phyloP scores from a whole-genome alignment of 2,888 invertebrate genomes.

The Celastrina argiolus region DNA sequence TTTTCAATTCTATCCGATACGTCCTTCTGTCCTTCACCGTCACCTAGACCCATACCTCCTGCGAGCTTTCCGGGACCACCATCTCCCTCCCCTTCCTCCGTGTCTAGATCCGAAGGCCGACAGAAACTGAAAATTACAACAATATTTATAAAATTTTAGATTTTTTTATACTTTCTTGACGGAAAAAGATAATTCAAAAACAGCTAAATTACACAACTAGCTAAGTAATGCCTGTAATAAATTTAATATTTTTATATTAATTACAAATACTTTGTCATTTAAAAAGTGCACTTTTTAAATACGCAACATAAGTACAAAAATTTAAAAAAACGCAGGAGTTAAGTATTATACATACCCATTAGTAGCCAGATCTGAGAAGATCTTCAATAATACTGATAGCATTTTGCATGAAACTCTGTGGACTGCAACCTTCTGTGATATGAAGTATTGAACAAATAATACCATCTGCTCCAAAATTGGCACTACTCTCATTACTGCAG shows the following conservation, averaged over 20 bases:
- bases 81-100: conserved; percentile 84
- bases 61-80: conserved; percentile 77
- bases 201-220: no score
- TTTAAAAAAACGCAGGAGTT: not conserved
- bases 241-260: no score
- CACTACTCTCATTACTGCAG: conserved; percentile 65
- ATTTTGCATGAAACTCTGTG: conserved; percentile 90
- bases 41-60: conserved; percentile 92
- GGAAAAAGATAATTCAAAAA: no score
- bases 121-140: conserved; percentile 85
- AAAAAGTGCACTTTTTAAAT: no score
- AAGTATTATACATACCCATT: conserved; percentile 78
- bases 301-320: no score
- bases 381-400: conserved; percentile 86
- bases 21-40: conserved; percentile 95
- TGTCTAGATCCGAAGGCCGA: conserved; percentile 89
- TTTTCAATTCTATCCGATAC: conserved; percentile 94
- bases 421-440: conserved; percentile 86
- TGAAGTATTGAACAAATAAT: conserved; percentile 85
- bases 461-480: conserved; percentile 89
- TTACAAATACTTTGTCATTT: not conserved
- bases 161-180: no score
- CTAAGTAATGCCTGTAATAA: no score
- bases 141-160: conserved; percentile 1
- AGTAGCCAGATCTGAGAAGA: conserved; percentile 89